Conservation (phyloP, 2,888 invertebrate species). For the Xylota segnis region DNA sequence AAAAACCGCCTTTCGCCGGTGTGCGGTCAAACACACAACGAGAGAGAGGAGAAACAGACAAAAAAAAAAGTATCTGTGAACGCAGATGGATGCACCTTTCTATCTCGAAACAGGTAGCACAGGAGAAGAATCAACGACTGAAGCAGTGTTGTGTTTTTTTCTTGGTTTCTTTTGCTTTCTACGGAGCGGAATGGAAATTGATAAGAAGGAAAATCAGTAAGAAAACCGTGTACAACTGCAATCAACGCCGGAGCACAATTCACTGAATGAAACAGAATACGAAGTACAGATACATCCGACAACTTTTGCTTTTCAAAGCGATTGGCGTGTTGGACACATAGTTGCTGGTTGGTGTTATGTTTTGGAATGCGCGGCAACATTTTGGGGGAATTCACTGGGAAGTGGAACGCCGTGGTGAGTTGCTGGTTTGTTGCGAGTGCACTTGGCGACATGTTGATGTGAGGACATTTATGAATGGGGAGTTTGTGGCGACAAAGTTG, state of each 20-base stretch:
- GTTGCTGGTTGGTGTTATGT: not conserved
- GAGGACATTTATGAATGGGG: slow-evolving; percentile 1
- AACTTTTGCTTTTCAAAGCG: slow-evolving; percentile 35
- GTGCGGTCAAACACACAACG: slow-evolving; percentile 16
- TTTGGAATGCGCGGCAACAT: not conserved
- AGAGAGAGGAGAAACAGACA: too few relatives aligned
- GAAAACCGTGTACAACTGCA: not conserved
- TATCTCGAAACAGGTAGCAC: slow-evolving; percentile 65
- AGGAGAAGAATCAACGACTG: slow-evolving; percentile 11
- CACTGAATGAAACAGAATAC: slow-evolving; percentile 51
- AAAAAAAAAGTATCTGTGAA: slow-evolving; percentile 6
- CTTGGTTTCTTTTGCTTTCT: not conserved
- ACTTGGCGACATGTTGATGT: slow-evolving; percentile 20
- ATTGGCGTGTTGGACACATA: slow-evolving; percentile 15
- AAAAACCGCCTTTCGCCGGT: slow-evolving; percentile 54
- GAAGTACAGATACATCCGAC: slow-evolving; percentile 30
- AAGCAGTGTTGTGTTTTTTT: not conserved
- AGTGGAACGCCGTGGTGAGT: slow-evolving; percentile 12
- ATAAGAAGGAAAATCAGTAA: not conserved
- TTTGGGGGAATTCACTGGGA: not conserved
- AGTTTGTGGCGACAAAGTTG: slow-evolving; percentile 4
- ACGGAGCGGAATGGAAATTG: slow-evolving; percentile 23
- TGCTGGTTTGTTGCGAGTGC: not conserved
- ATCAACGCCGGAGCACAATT: slow-evolving; percentile 43
- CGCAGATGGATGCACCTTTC: slow-evolving; percentile 64